Evolutionary conservation across 1,140 invertebrate genomes (phyloP).

Genomic region (Dendrolimus punctatus): DNA sequence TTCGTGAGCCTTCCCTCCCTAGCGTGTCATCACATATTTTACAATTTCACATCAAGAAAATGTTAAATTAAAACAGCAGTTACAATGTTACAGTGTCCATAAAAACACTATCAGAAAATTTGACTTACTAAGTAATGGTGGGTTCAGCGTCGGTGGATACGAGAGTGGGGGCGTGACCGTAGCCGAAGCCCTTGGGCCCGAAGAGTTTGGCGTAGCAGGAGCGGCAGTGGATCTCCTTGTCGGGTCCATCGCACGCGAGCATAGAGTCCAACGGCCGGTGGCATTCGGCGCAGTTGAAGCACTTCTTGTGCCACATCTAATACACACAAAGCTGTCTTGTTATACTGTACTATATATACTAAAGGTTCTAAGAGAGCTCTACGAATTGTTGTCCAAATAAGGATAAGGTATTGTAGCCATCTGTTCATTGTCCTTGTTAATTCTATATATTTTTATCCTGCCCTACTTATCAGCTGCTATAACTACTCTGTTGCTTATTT

Average conservation of each 20-base stretch:
- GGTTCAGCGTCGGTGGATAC: slow-evolving; percentile 83
- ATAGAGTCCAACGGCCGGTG: slow-evolving; percentile 95
- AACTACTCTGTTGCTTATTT: too few species aligned
- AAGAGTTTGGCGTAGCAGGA: slow-evolving; percentile 92
- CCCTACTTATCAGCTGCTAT: too few species aligned
- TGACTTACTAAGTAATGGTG: slow-evolving; percentile 80
- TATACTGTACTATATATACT: too few species aligned
- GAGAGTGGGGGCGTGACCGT: slow-evolving; percentile 88
- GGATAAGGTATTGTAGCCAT: too few species aligned
- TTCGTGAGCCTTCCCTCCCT: too few species aligned
- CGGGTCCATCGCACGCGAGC: slow-evolving; percentile 90
- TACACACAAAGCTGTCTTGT: slow-evolving; percentile 19
- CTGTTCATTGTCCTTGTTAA: too few species aligned
- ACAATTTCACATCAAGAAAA: too few species aligned
- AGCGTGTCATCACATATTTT: too few species aligned
- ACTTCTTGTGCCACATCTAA: slow-evolving; percentile 95
- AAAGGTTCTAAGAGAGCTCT: too few species aligned
- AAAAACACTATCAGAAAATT: neutral
- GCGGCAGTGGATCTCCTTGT: slow-evolving; percentile 90
- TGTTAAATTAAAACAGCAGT: neutral
- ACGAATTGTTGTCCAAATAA: too few species aligned
- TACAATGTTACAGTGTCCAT: neutral
- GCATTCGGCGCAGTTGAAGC: slow-evolving; percentile 94
- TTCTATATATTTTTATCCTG: too few species aligned
- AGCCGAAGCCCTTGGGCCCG: slow-evolving; percentile 93